Evolutionary conservation across 1,140 invertebrate genomes (phyloP), one percentile per base, ranked within the genome.

Genomic region (Papilio polyxenes): DNA sequence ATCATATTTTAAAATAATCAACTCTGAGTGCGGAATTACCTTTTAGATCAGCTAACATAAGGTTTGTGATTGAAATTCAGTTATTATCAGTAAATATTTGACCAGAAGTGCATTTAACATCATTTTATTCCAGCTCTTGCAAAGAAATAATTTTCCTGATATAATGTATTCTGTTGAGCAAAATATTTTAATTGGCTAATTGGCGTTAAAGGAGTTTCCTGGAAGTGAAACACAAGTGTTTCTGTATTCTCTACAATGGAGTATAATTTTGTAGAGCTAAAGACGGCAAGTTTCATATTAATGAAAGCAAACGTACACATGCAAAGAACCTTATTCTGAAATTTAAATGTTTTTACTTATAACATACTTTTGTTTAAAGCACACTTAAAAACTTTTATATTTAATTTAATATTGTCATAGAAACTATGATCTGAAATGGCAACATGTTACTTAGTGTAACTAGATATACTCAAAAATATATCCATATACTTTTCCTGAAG

Each of bases 141-240:
- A 74, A 11, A 40, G 69, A 75, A 37, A 69, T 77, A 77, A 56
- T 40, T 40, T 79, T 59, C 17, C 77, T 20, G 20, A 59, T 10
- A 65, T 31, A 40, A 72, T 40, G 31, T 15, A 72, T 72, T 13
- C 65, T 72, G 65, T 72, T 40, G 65, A 72, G 65, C 31, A 40
- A 31, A 37, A 72, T 72, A 72, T 72, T 72, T 72, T 40, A 72
- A 72, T 72, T 72, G 62, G 62, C 31, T 69, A 31, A 69, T 69
- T 37, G 23, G 11, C 65, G 65, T 72, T 72, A 72, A 72, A 13
- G 11, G 31, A 72, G 65, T 72, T 72, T 72, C 65, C 65, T 37
- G 65, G 65, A 72, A 72, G 65, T 72, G 65, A 72, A 72, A 72
- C 65, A 72, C 65, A 37, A 72, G 65, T 72, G 65, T 69, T 37